A percentile compares a stretch with the other conserved stretches of the same genome.
phyloP scores from a whole-genome alignment of 2,797 vertebrate species.

The Leuciscus waleckii region DNA sequence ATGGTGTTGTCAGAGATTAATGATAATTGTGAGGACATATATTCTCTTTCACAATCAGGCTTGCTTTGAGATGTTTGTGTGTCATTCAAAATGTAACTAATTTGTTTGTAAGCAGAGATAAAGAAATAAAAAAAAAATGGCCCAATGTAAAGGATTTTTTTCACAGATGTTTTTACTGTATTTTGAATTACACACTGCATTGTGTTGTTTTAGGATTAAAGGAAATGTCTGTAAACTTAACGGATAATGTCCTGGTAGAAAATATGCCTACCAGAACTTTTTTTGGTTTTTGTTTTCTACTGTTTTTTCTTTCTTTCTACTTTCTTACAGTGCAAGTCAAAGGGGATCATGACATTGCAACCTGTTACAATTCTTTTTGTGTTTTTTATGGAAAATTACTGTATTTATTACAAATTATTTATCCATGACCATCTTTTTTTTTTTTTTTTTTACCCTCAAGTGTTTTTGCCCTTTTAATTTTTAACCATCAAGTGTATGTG shows the following conservation, averaged over 20 bases:
- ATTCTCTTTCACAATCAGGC: background rate
- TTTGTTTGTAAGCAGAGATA: background rate
- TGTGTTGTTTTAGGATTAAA: background rate
- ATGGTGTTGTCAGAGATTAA: background rate
- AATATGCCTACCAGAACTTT: background rate
- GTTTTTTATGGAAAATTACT: no score
- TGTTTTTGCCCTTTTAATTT: no score
- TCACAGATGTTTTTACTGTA: background rate
- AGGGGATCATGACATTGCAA: background rate
- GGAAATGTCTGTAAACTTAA: background rate
- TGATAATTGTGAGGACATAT: background rate
- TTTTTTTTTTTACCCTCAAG: no score
- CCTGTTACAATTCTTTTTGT: no score
- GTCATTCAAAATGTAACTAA: background rate
- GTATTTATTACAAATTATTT: no score
- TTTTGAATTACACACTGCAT: background rate
- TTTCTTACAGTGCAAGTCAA: background rate
- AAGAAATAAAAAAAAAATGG: background rate
- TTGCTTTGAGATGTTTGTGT: background rate
- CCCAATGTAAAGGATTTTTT: background rate
- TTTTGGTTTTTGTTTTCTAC: no score
- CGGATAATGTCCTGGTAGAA: background rate
- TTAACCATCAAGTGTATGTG: no score
- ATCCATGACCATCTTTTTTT: no score
- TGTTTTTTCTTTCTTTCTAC: no score